Evolutionary conservation across 2,888 invertebrate species (phyloP).

Genomic region (Leptopterna dolabrata): DNA sequence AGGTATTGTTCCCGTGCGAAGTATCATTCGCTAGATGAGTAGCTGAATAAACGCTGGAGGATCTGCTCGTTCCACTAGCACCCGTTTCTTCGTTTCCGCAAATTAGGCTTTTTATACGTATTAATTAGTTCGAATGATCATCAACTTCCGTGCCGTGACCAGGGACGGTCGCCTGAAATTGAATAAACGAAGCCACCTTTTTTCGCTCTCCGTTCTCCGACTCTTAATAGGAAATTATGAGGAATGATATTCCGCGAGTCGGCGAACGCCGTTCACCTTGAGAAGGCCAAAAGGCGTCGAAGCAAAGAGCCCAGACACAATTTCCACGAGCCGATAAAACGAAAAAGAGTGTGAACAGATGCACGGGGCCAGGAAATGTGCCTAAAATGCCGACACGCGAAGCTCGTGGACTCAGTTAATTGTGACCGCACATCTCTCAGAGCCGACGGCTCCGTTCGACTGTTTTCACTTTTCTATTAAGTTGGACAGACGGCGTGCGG

Average conservation of each 20-base stretch:
- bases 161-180: neutral
- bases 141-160: neutral
- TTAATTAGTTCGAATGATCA: neutral
- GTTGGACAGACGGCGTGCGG: neutral
- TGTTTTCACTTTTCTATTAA: conserved; percentile 7
- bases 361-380: conserved; percentile 28
- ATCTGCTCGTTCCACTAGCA: too few species aligned
- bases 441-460: neutral
- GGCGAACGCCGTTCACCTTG: neutral
- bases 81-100: too few species aligned
- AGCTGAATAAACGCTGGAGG: too few species aligned
- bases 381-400: conserved; percentile 40
- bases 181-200: too few species aligned
- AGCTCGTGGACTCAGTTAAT: conserved; percentile 40
- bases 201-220: too few species aligned
- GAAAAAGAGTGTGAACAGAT: conserved; percentile 15
- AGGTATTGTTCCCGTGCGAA: too few species aligned
- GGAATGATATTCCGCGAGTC: neutral
- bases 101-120: neutral
- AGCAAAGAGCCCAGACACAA: neutral
- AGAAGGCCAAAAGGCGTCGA: conserved; percentile 3
- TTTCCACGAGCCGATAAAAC: neutral
- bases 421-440: conserved; percentile 42
- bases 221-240: too few species aligned
- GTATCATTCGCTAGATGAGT: too few species aligned